phyloP scores from a whole-genome alignment of 2,113 vertebrate genomes.

The Notarius quadriscutis region DNA sequence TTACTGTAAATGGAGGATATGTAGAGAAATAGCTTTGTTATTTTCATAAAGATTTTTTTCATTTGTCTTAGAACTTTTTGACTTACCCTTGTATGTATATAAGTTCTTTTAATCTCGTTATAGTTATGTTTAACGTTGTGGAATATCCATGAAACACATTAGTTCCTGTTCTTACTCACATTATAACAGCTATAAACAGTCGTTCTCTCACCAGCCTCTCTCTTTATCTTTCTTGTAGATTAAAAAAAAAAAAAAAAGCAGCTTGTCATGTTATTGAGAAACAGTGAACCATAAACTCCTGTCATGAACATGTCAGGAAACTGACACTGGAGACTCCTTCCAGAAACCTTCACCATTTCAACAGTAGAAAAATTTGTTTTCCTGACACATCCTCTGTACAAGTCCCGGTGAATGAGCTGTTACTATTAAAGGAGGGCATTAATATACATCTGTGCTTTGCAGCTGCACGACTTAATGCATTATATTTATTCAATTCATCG shows the following conservation, averaged over 20 bases:
- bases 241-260: neutral
- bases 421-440: too few relatives aligned
- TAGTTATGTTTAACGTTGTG: neutral
- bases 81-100: neutral
- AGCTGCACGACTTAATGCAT: neutral
- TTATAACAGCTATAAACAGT: neutral
- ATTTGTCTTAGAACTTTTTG: neutral
- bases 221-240: neutral
- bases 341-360: neutral
- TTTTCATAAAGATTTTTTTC: too few relatives aligned
- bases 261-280: neutral
- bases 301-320: neutral
- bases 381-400: too few relatives aligned
- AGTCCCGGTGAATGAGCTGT: too few relatives aligned
- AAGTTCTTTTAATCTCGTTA: neutral
- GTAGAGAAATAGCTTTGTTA: too few relatives aligned
- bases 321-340: too few relatives aligned
- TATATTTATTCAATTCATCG: neutral
- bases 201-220: neutral
- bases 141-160: neutral
- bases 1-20: too few relatives aligned
- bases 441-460: too few relatives aligned
- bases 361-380: too few relatives aligned
- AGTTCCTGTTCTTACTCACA: neutral
- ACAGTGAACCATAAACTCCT: neutral